A percentile compares a stretch with the other conserved stretches of the same genome.
Conservation (phyloP, 2,888 invertebrate species). For the Heterodera filipjevi region DNA sequence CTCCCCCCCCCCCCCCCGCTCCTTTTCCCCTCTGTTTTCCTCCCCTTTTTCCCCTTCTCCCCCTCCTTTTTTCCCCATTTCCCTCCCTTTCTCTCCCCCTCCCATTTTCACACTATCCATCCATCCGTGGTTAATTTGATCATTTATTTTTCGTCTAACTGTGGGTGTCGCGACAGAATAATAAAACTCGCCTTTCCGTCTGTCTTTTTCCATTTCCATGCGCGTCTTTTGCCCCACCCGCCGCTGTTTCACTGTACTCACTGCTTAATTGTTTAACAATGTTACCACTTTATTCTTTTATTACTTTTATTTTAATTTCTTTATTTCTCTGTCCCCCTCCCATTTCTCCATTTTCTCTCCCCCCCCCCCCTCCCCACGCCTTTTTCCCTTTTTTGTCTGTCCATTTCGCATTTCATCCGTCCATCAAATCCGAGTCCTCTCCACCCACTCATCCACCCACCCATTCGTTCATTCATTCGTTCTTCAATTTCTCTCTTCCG, state of each 20-base stretch:
- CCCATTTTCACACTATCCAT: background rate
- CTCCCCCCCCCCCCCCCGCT: background rate
- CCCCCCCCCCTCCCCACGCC: background rate
- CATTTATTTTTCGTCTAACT: background rate
- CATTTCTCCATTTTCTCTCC: background rate
- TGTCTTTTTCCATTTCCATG: background rate
- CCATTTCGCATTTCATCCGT: background rate
- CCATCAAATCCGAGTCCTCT: background rate
- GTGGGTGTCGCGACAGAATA: background rate
- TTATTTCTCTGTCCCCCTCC: background rate
- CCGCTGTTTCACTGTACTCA: background rate
- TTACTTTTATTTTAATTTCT: no score
- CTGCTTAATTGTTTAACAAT: no score
- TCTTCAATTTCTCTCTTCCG: background rate
- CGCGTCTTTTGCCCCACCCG: background rate
- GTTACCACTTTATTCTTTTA: background rate
- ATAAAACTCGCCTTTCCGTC: background rate
- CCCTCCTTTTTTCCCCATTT: background rate
- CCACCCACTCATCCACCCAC: background rate
- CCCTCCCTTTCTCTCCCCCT: background rate
- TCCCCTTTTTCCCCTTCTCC: background rate
- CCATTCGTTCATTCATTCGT: no score
- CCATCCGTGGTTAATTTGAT: background rate
- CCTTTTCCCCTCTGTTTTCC: background rate
- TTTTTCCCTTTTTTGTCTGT: background rate